Percentiles rank a stretch among this genome's conserved stretches.
Evolutionary conservation across 2,113 vertebrate species (phyloP).

Genomic region (Lynx canadensis): DNA sequence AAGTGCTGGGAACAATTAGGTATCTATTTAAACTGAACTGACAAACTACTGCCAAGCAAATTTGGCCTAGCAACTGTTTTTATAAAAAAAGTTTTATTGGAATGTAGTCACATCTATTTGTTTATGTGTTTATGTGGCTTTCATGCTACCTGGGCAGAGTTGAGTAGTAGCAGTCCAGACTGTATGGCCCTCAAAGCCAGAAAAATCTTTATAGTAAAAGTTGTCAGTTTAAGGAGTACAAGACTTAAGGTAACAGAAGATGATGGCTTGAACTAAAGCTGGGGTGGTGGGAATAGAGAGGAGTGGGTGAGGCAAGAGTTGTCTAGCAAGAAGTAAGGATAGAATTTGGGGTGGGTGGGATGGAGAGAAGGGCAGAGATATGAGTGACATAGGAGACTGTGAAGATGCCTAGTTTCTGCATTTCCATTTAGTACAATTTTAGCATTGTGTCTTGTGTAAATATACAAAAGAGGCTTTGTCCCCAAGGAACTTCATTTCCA

Average conservation of each 20-base stretch:
- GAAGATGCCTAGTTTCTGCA: background rate
- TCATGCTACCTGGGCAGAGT: background rate
- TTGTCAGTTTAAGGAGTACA: background rate
- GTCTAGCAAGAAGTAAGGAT: background rate
- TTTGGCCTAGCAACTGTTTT: background rate
- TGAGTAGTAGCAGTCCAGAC: background rate
- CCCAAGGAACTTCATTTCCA: background rate
- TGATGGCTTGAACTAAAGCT: background rate
- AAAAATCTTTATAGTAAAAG: background rate
- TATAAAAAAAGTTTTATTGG: slow-evolving; percentile 25
- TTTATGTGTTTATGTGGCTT: background rate
- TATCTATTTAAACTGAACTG: slow-evolving; percentile 4
- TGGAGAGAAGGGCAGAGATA: background rate
- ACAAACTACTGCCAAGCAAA: background rate
- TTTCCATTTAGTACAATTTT: background rate
- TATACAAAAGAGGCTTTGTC: background rate
- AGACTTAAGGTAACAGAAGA: background rate
- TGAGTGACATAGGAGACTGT: background rate
- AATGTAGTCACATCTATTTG: background rate
- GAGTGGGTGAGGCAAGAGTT: background rate
- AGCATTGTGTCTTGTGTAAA: background rate
- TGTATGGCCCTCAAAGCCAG: background rate
- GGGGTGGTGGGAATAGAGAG: background rate
- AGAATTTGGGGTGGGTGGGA: background rate
- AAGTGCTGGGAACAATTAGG: background rate